phyloP scores from a whole-genome alignment of 2,888 invertebrate species.

The Serrognathus titanus region DNA sequence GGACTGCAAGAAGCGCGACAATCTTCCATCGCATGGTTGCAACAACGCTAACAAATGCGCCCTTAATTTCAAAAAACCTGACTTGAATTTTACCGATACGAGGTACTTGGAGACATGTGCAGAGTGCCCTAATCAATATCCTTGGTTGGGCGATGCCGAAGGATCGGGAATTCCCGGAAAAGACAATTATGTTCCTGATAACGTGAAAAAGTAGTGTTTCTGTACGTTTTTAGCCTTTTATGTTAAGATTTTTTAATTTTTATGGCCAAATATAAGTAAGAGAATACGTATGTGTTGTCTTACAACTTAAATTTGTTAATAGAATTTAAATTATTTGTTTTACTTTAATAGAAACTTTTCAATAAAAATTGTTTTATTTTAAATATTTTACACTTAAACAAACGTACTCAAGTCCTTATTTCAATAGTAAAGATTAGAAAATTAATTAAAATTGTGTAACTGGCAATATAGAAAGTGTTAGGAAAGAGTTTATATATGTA shows the following conservation, averaged over 20 bases:
- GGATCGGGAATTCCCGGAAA: constrained; percentile 76
- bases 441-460: too few relatives aligned
- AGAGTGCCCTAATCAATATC: constrained; percentile 81
- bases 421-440: too few relatives aligned
- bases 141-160: constrained; percentile 85
- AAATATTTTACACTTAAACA: too few relatives aligned
- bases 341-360: too few relatives aligned
- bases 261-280: constrained; percentile 15
- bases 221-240: not conserved
- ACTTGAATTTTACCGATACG: constrained; percentile 73
- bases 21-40: constrained; percentile 71
- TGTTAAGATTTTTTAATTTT: not conserved
- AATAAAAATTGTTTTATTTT: too few relatives aligned
- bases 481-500: too few relatives aligned
- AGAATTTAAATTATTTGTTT: constrained; percentile 10
- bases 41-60: constrained; percentile 81
- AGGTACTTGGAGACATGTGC: constrained; percentile 85
- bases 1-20: constrained; percentile 72
- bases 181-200: constrained; percentile 79
- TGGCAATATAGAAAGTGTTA: too few relatives aligned
- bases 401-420: too few relatives aligned
- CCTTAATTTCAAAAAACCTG: constrained; percentile 72
- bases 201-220: constrained; percentile 44
- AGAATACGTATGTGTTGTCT: constrained; percentile 8
- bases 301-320: constrained; percentile 12